Evolutionary conservation across 2,113 vertebrate genomes (phyloP).

Genomic region (Phaetusa simplex): DNA sequence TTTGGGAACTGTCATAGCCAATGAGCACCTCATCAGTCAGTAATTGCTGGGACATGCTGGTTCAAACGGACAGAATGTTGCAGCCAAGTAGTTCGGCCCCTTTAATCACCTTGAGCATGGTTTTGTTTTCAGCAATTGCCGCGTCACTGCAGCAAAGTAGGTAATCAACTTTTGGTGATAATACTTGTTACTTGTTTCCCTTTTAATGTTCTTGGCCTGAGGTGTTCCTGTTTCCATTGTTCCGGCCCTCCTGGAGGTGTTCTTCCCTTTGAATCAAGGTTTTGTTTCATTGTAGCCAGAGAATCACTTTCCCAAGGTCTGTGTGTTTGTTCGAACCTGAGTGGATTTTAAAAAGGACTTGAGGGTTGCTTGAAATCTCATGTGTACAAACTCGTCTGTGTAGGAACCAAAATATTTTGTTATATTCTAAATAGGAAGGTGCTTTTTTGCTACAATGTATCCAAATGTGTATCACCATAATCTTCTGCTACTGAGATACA

Average conservation of each 20-base stretch:
- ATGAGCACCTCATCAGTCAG: neutral
- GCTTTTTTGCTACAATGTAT: neutral
- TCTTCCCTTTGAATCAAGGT: neutral
- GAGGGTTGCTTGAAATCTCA: rapidly evolving
- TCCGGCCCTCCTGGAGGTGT: neutral
- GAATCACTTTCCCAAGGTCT: neutral
- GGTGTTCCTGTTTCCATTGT: neutral
- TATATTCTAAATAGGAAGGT: neutral
- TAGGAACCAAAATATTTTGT: neutral
- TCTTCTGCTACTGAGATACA: neutral
- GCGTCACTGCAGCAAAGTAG: neutral
- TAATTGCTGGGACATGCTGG: neutral
- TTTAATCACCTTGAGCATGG: neutral
- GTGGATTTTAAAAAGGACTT: neutral
- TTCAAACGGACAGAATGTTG: neutral
- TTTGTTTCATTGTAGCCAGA: neutral
- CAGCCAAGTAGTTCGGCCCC: neutral
- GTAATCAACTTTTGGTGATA: neutral
- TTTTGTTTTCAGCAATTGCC: neutral
- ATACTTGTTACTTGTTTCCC: neutral
- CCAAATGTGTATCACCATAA: no score
- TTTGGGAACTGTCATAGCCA: neutral
- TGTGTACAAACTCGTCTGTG: neutral
- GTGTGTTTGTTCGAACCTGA: neutral
- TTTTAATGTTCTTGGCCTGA: neutral